Conservation (phyloP, 2,888 invertebrate genomes). For the Troides helena region DNA sequence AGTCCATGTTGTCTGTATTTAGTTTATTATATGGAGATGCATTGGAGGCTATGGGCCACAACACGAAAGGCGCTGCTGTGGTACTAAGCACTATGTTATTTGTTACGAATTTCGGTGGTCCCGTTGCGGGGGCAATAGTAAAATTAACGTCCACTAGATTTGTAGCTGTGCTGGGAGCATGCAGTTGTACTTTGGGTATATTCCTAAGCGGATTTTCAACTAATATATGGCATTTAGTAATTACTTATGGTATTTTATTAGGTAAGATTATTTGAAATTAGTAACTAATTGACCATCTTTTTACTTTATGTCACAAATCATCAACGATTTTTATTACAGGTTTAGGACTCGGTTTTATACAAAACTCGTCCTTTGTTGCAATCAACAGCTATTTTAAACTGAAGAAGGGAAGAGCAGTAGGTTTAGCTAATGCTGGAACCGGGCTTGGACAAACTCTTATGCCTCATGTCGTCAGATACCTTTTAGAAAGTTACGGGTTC, state of each 20-base stretch:
- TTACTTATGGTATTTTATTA: constrained; percentile 69
- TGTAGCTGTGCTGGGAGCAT: constrained; percentile 66
- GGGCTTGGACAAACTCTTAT: constrained; percentile 87
- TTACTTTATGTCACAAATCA: constrained; percentile 1
- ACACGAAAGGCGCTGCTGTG: constrained; percentile 83
- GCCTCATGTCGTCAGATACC: constrained; percentile 84
- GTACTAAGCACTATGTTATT: constrained; percentile 85
- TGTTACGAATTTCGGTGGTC: constrained; percentile 83
- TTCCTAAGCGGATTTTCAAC: constrained; percentile 71
- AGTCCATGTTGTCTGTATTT: constrained; percentile 85
- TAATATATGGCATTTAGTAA: constrained; percentile 64
- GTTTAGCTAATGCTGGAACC: constrained; percentile 87
- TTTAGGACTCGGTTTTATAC: constrained; percentile 85
- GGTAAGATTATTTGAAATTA: constrained; percentile 53
- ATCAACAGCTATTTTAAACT: constrained; percentile 85
- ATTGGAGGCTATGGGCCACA: constrained; percentile 81
- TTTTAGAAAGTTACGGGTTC: constrained; percentile 83
- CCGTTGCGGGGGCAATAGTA: constrained; percentile 85
- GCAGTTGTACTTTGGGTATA: constrained; percentile 64
- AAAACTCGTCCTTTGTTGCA: constrained; percentile 85
- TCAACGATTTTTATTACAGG: constrained; percentile 64
- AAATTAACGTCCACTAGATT: constrained; percentile 68
- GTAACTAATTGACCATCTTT: not conserved
- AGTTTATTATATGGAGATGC: constrained; percentile 85
- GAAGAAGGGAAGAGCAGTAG: constrained; percentile 86